Base-by-base conservation (phyloP, 64 coral and sea anemone genomes). In the Porites australiensis region DNA sequence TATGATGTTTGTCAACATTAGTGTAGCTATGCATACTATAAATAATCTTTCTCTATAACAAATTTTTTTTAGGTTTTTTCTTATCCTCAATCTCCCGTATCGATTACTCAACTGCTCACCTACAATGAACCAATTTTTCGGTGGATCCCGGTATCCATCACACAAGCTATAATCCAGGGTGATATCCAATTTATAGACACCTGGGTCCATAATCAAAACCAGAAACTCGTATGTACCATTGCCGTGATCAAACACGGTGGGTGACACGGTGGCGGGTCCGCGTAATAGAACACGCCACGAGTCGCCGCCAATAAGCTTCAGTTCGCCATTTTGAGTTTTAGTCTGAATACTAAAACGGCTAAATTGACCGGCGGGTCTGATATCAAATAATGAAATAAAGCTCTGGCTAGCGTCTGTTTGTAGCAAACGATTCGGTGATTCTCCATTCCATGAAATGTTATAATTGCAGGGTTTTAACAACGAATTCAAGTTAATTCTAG, bases 161-260 rank as follows among this genome's bases (percentile, higher is more conserved):
- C 98, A 99, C 37, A 95, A 52, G 52, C 82, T 96, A 67, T 99
- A 96, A 79, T 96, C 94, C 78, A 99, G 78, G 4, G 80, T 77
- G 18, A 95, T 88, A 74, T 99, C 94, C 20, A 99, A 64, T 16
- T 89, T 96, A 75, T 99, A 99, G 12, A 94, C 84, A 21, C 98
- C 98, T 16, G 98, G 82, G 13, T 96, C 94, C 18, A 94, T 92
- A 54, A 72, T 83, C 1, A 99, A 77, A 58, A 99, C 96, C 72
- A 96, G 44, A 1, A 96, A 92, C 74, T 99, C 98, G 64, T 99
- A 99, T 82, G 70, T 88, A 7, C 98, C 98, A 78, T 96, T 91
- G 0, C 88, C 89, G 59, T 89, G n/a, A 74, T 99, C 98, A 88
- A 99, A 99, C 16, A 96, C 83, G 44, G 91, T 91, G 45, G 98